Base-by-base conservation (phyloP, 1,140 invertebrate species). In the Zaprionus tsacasi region DNA sequence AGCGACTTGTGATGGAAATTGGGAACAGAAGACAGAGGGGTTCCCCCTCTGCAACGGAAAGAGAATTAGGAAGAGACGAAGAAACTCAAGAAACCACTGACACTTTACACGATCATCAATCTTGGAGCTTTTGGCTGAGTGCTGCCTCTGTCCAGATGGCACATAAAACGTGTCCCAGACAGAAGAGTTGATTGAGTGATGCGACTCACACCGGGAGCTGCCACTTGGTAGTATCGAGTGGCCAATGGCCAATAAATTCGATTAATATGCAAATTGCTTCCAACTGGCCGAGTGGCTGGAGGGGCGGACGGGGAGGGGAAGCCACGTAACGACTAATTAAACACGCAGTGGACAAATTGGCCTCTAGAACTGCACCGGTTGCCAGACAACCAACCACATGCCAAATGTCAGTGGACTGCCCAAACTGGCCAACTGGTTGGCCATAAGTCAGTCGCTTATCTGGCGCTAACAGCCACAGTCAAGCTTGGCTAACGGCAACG, bases 201-300 rank as follows among this genome's bases (percentile, higher is more conserved):
- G 70, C 40, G 15, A 59, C 15, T 38, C 38, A n/a, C 6, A 45
- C 40, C 40, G 40, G 40, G 40, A 45, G 40, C 40, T 45, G 63
- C 7, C 33, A 40, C 17, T 6, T 12, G 55, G 10, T 57, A 6
- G 8, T 43, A 36, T 2, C 50, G 70, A 72, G 67, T 69, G 76
- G 66, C 56, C 36, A 61, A 54, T 54, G 17, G 25, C 69, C 73
- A 66, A 79, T 82, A 82, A 88, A 79, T 82, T 88, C 83, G 72
- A 79, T 87, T 78, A 82, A 87, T 71, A 87, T 87, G 82, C 76
- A 76, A 86, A 86, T 79, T 66, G 65, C 56, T 79, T 69, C 66
- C 69, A 79, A 69, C 70, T 77, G 66, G 33, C 17, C 45, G 56
- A 17, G 40, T 43, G 40, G 40, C 7, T 40, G 38, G 5, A 33